Conservation (phyloP, 2,888 invertebrate species). For the Toxonevra muliebris region DNA sequence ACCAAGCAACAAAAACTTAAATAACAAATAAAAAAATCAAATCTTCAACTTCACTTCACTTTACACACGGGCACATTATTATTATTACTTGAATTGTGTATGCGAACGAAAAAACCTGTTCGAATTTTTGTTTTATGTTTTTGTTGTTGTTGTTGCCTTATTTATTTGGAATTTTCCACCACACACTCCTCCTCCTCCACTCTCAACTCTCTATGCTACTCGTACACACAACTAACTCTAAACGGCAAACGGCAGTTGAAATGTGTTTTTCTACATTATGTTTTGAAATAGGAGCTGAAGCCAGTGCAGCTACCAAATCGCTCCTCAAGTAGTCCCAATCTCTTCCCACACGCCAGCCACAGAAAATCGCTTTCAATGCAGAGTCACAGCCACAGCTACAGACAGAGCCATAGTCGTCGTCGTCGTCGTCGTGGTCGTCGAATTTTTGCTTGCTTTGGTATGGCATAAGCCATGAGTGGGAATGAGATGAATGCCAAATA, state of each 20-base stretch:
- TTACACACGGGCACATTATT: neutral
- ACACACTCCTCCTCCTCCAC: conserved; percentile 5
- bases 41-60: neutral
- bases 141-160: neutral
- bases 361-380: conserved; percentile 18
- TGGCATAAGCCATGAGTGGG: conserved; percentile 15
- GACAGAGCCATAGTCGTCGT: conserved; percentile 39
- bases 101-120: conserved; percentile 16
- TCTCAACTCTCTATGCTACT: neutral
- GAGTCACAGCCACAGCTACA: conserved; percentile 34
- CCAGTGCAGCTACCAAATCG: conserved; percentile 66
- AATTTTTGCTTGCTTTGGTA: conserved; percentile 21
- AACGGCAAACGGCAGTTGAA: conserved; percentile 57
- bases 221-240: conserved; percentile 7
- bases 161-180: conserved; percentile 25
- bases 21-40: no score
- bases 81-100: conserved; percentile 1
- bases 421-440: conserved; percentile 37
- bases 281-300: conserved; percentile 66
- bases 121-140: neutral
- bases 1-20: no score
- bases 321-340: conserved; percentile 66
- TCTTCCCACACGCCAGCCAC: conserved; percentile 61
- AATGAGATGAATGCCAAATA: conserved; percentile 44
- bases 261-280: conserved; percentile 64